Base-by-base conservation (phyloP, 1,140 invertebrate species). In the Dreissena rostriformis region DNA sequence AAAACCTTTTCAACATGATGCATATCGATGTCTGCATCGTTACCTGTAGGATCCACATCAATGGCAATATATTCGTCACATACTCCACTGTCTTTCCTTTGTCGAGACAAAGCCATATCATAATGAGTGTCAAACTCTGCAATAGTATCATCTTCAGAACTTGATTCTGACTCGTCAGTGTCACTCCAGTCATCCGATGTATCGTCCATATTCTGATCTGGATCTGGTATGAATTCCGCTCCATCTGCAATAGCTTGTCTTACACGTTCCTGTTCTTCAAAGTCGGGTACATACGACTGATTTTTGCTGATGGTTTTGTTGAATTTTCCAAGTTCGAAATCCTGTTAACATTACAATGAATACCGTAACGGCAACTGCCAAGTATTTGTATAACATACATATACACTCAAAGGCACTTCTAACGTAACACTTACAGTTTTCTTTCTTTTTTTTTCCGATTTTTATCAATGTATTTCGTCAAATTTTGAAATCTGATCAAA, bases 251-350 rank as follows among this genome's bases (percentile, higher is more conserved):
- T 19, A n/a, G 57, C 57, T 61, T 61, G 57, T 24, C 57, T 19
- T 5, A 2, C 57, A 19, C 22, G 17, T 61, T 61, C 57, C 22
- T 61, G 57, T n/a, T 19, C 57, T 6, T 61, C 57, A 61, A 6
- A 61, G 11, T 61, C 57, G 17, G 57, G 57, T 2, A 61, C 57
- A 61, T 61, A 61, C 57, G 17, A 24, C 4, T 24, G 11, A 2
- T 61, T 2, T 61, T 61, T 24, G 22, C 17, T n/a, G 2, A 61
- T 5, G 6, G 12, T 4, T 24, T 61, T 61, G 57, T 61, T 61
- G 22, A 61, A 61, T 61, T 61, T 61, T 61, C 57, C 57, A 61
- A 61, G 57, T 61, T 61, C 57, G 22, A 61, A 61, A 19, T 6
- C 22, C 57, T 61, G 57, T 61, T 19, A 61, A 61, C 17, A 61